Evolutionary conservation across 2,113 vertebrate species (phyloP), one percentile per base, ranked within the genome.

Genomic region (Tachysurus fulvidraco): DNA sequence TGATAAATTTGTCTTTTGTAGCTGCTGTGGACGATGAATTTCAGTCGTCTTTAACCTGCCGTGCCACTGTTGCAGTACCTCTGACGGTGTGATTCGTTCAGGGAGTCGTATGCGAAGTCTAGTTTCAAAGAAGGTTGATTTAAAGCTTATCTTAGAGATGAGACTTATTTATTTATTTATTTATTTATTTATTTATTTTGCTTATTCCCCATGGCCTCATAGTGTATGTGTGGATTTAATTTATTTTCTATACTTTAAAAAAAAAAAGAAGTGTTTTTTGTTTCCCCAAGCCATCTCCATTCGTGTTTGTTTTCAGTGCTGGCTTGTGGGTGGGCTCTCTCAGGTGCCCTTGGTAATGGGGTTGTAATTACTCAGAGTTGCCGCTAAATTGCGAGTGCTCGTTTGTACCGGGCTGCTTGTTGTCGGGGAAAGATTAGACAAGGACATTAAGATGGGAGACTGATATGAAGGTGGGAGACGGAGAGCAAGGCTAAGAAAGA

Each of bases 361-460:
- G 84, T 88, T 87, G 87, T 89, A 91, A 89, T 91, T 87, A 91
- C 85, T 86, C 80, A 28, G 83, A 73, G 83, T 87, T 86, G 85
- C 83, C 83, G 25, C 90, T 89, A 88, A 88, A 89, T 89, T 88
- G 85, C 87, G 78, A 76, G 77, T 65, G 69, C 76, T 88, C 82
- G 83, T 91, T 89, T 87, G 85, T 85, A 88, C 86, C 80, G 36
- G 81, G 64, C 81, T 13, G n/a, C 79, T 88, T 88, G 82, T 86
- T 82, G 65, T 84, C 21, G 5, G 64, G 78, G 74, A 86, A 83
- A 71, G 81, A 88, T 90, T 88, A 86, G 85, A 88, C 85, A 57
- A 87, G 87, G 90, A 83, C 87, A 87, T 89, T 87, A 88, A 55
- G 81, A 46, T 73, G 46, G 12, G 81, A 83, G 59, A 74, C 67